Conservation (phyloP, 2,113 vertebrate species). For the Zapus hudsonius region DNA sequence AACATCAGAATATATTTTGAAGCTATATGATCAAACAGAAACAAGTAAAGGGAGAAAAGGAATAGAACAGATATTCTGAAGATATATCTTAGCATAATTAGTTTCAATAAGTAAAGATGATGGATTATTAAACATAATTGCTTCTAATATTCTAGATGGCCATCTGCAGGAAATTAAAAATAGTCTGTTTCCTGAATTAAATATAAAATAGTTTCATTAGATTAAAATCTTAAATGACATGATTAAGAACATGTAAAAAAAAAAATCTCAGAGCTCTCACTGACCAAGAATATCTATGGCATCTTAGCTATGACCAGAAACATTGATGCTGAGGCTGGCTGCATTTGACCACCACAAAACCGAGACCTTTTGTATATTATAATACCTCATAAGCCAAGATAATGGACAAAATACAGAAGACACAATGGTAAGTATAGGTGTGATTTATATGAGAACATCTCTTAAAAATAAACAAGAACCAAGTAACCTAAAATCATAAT, state of each 20-base stretch:
- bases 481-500: slow-evolving; percentile 19
- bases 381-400: slow-evolving; percentile 7
- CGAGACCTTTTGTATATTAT: background rate
- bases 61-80: background rate
- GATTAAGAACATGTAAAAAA: slow-evolving; percentile 3
- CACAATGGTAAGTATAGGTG: background rate
- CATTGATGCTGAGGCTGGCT: background rate
- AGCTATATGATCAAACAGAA: background rate
- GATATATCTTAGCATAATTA: slow-evolving; percentile 1
- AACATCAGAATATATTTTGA: slow-evolving; percentile 11
- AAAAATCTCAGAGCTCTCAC: background rate
- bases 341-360: background rate
- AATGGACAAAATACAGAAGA: background rate
- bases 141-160: background rate
- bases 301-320: background rate
- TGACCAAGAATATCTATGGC: background rate
- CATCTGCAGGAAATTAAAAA: slow-evolving; percentile 27
- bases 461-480: background rate
- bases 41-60: background rate
- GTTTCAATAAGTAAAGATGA: background rate
- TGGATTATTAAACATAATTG: background rate
- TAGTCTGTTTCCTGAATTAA: background rate
- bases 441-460: slow-evolving; percentile 11
- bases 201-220: background rate
- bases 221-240: slow-evolving; percentile 37